Evolutionary conservation across 64 coral and sea anemone species (phyloP), one percentile per base, ranked within the genome.

Genomic region (Acropora yongei): DNA sequence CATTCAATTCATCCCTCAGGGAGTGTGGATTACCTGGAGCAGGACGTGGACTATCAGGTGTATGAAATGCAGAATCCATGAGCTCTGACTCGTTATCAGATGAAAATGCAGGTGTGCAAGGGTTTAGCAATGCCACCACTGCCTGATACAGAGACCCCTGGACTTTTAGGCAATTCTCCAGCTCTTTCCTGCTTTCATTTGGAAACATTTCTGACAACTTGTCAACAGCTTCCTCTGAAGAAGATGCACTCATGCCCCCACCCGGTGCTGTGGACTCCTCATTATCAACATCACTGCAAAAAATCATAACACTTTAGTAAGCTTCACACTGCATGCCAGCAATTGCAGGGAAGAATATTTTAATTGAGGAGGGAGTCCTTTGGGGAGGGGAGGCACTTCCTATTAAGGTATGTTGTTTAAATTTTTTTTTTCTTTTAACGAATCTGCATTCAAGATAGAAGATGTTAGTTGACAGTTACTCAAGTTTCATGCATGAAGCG

Each of bases 201-300:
- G 93, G 93, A 53, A 95, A 95, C 93, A 95, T 95, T 80, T 95
- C 93, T 87, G 80, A 81, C 50, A 95, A 79, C 73, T 90, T 84
- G 61, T 86, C 72, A 58, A 95, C n/a, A n/a, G n/a, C n/a, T 85
- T 94, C 88, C 77, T 90, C 81, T 58, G 49, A 41, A 65, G 88
- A 42, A 74, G 68, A 75, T 91, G 87, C 55, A 88, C 14, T 78
- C 63, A 51, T 18, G 58, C 73, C 73, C 57, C 0, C 51, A 49
- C 66, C 68, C 44, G 16, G 68, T 48, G 66, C 47, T 57, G 63
- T 46, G 48, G 77, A 14, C 58, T 71, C 84, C 68, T 68, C 84
- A 14, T 49, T 17, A 75, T 88, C 78, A 72, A 57, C 91, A 87
- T 88, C 91, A 93, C 91, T 93, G 77, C 55, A 71, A 68, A 14